Base-by-base conservation (phyloP, 2,888 invertebrate species). In the Caenorhabditis uteleia region DNA sequence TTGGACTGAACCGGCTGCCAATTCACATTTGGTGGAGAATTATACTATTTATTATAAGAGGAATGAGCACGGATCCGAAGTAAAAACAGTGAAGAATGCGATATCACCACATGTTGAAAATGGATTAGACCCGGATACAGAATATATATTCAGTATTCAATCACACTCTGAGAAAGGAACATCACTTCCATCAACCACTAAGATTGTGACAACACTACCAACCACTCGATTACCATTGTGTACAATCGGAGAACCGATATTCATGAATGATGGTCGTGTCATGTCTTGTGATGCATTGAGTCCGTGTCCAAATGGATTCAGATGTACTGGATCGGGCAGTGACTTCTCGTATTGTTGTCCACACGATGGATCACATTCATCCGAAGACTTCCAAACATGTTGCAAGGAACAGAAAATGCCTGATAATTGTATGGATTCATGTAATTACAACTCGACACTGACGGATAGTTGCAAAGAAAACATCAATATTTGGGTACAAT, bases 11-110 rank as follows among this genome's bases (percentile, higher is more conserved):
- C 77, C 77, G 8, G 40, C 47, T 8, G 27, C 65, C 10, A 75
- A 77, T 34, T 54, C 67, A 12, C 66, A 75, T 44, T 56, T 75
- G 10, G 76, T 77, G 8, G 51, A 70, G 16, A 74, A 56, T 21
- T 77, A 73, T 45, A 75, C 76, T 6, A 23, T 77, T 5, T 74
- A 67, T 47, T 65, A 74, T 25, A 25, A 70, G n/a, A 70, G 68
- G 34, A 70, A 68, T 20, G 70, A 69, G 33, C 75, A 74, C 38
- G 74, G 68, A 29, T 55, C 68, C 10, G 53, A 51, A 1, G 59
- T 74, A 16, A 45, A 48, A 26, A 58, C 62, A 25, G 70, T 64
- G 31, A 44, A 29, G 10, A 70, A 62, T 38, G 75, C 69, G 7
- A 43, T 48, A 0, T 70, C 71, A 3, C 75, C 73, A 3, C 71